Evolutionary conservation across 1,140 invertebrate species (phyloP).

Genomic region (Portunus trituberculatus): DNA sequence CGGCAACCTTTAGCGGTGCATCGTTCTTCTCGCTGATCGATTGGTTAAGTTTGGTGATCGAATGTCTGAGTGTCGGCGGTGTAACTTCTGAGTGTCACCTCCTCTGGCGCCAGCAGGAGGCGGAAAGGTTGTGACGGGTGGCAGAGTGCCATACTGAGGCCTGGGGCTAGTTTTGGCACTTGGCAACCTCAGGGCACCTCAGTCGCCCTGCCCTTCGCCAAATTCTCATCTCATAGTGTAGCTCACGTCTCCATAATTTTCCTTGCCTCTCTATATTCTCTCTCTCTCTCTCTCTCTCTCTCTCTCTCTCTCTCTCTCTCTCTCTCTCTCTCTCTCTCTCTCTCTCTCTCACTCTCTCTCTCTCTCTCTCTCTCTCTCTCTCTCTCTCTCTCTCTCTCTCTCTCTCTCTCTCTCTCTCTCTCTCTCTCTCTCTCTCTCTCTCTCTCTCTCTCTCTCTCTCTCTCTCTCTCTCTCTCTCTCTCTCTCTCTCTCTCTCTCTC

Average conservation of each 20-base stretch:
- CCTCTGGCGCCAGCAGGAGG: not conserved
- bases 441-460: conserved; percentile 20
- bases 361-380: not conserved
- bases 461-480: conserved; percentile 20
- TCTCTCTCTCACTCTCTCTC: not conserved
- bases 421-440: conserved; percentile 5
- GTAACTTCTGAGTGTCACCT: not conserved
- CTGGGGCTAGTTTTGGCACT: conserved; percentile 34
- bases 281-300: conserved; percentile 16
- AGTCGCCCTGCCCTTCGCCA: not conserved
- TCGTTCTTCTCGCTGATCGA: no score
- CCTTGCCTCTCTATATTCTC: not conserved
- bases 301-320: no score
- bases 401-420: no score
- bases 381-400: no score
- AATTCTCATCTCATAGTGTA: not conserved
- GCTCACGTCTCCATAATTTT: not conserved
- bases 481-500: conserved; percentile 21
- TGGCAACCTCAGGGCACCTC: not conserved
- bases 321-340: not conserved
- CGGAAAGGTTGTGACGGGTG: not conserved
- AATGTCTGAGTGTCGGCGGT: not conserved
- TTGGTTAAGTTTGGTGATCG: not conserved
- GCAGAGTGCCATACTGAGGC: conserved; percentile 40
- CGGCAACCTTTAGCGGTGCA: no score